phyloP scores from a whole-genome alignment of 2,113 vertebrate species.

The Motacilla tschutschensis region DNA sequence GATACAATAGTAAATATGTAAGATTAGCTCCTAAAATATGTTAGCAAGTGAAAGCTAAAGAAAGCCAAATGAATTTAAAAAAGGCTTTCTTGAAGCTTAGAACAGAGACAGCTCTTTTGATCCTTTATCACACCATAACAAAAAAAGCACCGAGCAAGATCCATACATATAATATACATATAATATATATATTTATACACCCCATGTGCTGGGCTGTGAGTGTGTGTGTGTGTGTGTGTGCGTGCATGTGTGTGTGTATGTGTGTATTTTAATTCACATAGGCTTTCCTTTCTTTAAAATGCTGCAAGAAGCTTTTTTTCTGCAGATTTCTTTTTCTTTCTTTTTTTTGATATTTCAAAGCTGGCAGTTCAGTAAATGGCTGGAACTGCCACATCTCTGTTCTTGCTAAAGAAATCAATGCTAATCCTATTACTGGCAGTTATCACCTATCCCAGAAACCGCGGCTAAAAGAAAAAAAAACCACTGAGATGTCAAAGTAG shows the following conservation, averaged over 20 bases:
- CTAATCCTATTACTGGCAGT: conserved; percentile 99
- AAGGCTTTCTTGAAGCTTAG: conserved; percentile 91
- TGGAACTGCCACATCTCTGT: conserved; percentile 99
- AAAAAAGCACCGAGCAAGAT: conserved; percentile 74
- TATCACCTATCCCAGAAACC: conserved; percentile 99
- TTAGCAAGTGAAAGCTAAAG: conserved; percentile 77
- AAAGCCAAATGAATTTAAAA: conserved; percentile 81
- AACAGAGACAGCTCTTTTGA: conserved; percentile 88
- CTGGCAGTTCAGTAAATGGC: conserved; percentile 99
- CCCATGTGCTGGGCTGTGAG: background rate
- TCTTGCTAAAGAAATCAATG: conserved; percentile 99
- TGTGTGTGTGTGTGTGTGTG: background rate
- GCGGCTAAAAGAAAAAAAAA: conserved; percentile 87
- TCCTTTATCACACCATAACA: conserved; percentile 89
- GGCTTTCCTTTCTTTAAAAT: conserved; percentile 91
- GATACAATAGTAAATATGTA: conserved; percentile 81
- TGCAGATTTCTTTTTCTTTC: conserved; percentile 79
- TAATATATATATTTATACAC: conserved; percentile 75
- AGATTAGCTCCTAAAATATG: conserved; percentile 86
- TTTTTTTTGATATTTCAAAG: conserved; percentile 99
- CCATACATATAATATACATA: conserved; percentile 67
- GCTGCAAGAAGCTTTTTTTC: conserved; percentile 80
- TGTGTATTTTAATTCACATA: conserved; percentile 77
- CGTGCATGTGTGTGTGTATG: background rate
- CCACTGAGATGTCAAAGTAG: conserved; percentile 96